These are phyloP conservation scores for Brachylomia viminalis DNA, from an alignment of 2,888 invertebrate genomes.

Conservation along the genomic window DNA sequence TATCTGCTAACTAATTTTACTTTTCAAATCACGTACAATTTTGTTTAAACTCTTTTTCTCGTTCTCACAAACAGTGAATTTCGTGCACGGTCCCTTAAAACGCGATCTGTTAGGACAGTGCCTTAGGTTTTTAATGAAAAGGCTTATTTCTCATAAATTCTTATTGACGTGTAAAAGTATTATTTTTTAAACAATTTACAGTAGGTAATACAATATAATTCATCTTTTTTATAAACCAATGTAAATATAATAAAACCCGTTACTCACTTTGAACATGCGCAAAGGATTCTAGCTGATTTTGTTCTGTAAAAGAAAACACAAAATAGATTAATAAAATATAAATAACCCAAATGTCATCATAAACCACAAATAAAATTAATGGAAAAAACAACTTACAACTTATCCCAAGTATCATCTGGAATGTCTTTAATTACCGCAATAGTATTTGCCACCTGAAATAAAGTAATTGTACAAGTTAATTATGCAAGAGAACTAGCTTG, in stretches of 20 bases:
- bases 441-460: conserved; percentile 27
- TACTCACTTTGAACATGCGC: conserved; percentile 20
- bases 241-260: background rate
- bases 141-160: background rate
- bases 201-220: background rate
- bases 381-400: conserved; percentile 8
- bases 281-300: rapidly evolving
- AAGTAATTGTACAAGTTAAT: background rate
- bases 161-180: background rate
- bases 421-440: background rate
- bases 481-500: background rate
- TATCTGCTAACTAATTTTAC: background rate
- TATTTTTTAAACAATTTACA: background rate
- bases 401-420: rapidly evolving
- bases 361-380: background rate
- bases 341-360: background rate
- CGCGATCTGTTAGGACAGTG: background rate
- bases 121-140: background rate
- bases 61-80: background rate
- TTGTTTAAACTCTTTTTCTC: background rate
- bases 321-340: background rate
- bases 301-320: conserved; percentile 10
- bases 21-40: background rate
- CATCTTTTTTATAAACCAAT: background rate
- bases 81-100: background rate